Base-by-base conservation (phyloP, 92 coral and sea anemone genomes). In the Anthopleura xanthogrammica region DNA sequence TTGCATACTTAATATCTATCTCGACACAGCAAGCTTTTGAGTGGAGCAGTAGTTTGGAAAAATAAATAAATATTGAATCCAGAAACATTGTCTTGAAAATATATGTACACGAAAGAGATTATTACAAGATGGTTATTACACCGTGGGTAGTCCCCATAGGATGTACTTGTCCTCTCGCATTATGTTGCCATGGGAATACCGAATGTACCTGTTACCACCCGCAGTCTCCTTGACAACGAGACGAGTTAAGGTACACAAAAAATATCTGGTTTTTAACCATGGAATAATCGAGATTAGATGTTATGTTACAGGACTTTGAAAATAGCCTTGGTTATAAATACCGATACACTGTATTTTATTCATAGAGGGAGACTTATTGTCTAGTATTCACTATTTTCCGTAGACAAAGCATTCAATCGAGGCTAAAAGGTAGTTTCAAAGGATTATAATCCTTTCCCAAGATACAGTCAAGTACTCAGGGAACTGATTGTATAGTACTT, bases 171-270 rank as follows among this genome's bases (percentile, higher is more conserved):
- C 58, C 12, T 62, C 16, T 39, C 39, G 17, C 5, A 23, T 19
- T 46, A 3, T 65, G 83, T 80, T 80, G 5, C 60, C 60, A 80
- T 64, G 75, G 75, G 16, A 65, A 80, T 41, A 16, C 74, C 39
- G 58, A 40, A 8, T 8, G 43, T 81, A 81, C 84, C 84, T 66
- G 84, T 41, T 43, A 42, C 84, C 84, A 81, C 84, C 84, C 84
- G 84, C 75, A 65, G 22, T 40, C 52, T 48, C 74, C 74, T 68
- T 68, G 75, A 75, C 77, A 65, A 42, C 57, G 43, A 42, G 55
- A 10, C 78, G 55, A 50, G 70, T 62, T 60, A 17, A 60, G 24
- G 17, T 17, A 12, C 23, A n/a, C 68, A 60, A 60, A n/a, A 60
- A 24, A 20, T 20, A 9, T 20, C 24, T 62, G 70, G 24, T n/a